These are phyloP conservation scores for Tipula helvola DNA, from an alignment of 2,888 invertebrate species.

Conservation along the genomic window DNA sequence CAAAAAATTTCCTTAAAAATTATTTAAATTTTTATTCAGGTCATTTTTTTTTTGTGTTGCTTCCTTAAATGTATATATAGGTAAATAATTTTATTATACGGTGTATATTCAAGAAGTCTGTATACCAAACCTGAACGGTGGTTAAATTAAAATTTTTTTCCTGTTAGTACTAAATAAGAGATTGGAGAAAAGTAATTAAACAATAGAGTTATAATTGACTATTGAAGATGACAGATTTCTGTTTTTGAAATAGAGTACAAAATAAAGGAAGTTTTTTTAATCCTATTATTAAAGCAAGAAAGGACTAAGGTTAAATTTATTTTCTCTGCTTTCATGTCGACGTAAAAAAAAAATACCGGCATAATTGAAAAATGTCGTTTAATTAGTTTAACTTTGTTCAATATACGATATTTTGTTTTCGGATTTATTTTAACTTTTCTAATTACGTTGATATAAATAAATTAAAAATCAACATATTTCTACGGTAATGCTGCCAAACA, in stretches of 20 bases:
- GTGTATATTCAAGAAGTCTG: not conserved
- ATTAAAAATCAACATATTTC: too few species aligned
- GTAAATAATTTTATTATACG: not conserved
- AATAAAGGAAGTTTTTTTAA: not conserved
- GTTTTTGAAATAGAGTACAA: not conserved
- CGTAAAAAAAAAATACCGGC: not conserved
- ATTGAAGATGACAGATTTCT: not conserved
- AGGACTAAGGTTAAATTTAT: not conserved
- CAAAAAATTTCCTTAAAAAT: not conserved
- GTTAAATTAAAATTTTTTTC: not conserved
- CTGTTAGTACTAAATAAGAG: not conserved
- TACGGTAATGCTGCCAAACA: too few species aligned
- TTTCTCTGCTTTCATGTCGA: not conserved
- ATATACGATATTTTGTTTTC: not conserved
- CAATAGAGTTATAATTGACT: conserved; percentile 4
- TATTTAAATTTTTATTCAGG: conserved; percentile 4
- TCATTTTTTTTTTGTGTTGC: not conserved
- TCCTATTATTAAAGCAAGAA: not conserved
- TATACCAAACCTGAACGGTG: not conserved
- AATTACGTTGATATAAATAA: too few species aligned
- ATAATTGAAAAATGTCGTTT: not conserved
- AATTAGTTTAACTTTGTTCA: not conserved
- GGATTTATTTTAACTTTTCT: not conserved
- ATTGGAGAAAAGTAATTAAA: not conserved
- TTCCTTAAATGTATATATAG: not conserved